Evolutionary conservation across 2,888 invertebrate species (phyloP).

Genomic region (Stictocephala bisonia): DNA sequence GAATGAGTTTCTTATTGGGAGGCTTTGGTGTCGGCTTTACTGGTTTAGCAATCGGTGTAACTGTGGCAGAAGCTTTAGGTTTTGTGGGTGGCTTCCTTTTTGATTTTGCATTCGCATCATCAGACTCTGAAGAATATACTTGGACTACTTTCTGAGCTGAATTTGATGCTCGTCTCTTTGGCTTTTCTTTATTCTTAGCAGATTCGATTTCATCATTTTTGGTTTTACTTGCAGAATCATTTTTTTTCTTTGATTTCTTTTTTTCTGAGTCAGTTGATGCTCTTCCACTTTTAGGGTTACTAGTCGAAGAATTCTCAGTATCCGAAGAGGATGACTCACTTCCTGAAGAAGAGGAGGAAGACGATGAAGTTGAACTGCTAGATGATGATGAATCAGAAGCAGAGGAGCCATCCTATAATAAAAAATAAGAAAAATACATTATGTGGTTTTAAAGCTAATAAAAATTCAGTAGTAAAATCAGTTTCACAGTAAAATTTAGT

Average conservation of each 20-base stretch:
- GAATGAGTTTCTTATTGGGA: constrained; percentile 52
- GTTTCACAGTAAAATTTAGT: too few relatives aligned
- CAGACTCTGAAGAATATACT: constrained; percentile 71
- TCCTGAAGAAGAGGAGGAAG: constrained; percentile 61
- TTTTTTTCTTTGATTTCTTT: constrained; percentile 56
- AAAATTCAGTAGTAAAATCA: too few relatives aligned
- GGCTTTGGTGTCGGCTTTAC: constrained; percentile 67
- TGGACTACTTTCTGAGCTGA: constrained; percentile 65
- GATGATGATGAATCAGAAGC: constrained; percentile 61
- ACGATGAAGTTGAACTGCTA: constrained; percentile 62
- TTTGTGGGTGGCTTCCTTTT: constrained; percentile 70
- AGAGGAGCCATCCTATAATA: constrained; percentile 53
- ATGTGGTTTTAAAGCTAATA: too few relatives aligned
- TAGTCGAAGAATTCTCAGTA: constrained; percentile 60
- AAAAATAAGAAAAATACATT: too few relatives aligned
- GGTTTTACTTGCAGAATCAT: constrained; percentile 40
- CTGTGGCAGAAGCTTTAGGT: constrained; percentile 73
- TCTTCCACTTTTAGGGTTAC: constrained; percentile 57
- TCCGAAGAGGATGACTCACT: constrained; percentile 62
- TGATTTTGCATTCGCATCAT: constrained; percentile 67
- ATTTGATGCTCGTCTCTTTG: constrained; percentile 65
- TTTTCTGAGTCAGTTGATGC: constrained; percentile 55
- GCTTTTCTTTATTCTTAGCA: constrained; percentile 62
- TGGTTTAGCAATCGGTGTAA: constrained; percentile 69
- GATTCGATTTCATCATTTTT: constrained; percentile 58